Conservation (phyloP, 2,888 invertebrate species). For the Chorisops tibialis region DNA sequence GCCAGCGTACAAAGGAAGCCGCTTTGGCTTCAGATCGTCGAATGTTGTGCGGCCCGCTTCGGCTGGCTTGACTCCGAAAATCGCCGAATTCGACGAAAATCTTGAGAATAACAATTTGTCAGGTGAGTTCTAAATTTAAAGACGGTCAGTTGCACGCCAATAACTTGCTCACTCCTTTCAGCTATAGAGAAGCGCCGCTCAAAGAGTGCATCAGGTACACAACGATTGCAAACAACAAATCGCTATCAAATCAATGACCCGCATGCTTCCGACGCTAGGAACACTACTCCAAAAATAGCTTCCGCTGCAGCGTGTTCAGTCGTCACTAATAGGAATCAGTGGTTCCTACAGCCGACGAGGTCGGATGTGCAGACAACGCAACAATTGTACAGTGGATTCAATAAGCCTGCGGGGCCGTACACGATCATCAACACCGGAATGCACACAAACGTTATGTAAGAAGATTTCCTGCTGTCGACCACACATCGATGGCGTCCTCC, state of each 20-base stretch:
- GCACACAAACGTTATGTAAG: constrained; percentile 53
- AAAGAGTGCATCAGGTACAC: constrained; percentile 47
- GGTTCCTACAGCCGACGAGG: constrained; percentile 17
- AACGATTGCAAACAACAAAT: constrained; percentile 41
- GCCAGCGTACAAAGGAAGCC: constrained; percentile 67
- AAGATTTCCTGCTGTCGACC: constrained; percentile 24
- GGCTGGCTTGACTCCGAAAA: constrained; percentile 63
- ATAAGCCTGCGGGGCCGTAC: constrained; percentile 37
- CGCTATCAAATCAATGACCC: constrained; percentile 38
- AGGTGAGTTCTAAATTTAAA: constrained; percentile 44
- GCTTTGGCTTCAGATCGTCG: constrained; percentile 73
- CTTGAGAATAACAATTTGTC: constrained; percentile 55
- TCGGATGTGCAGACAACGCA: constrained; percentile 30
- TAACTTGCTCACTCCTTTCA: neutral
- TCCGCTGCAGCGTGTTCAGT: constrained; percentile 39
- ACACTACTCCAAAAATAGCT: constrained; percentile 45
- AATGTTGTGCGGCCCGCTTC: constrained; percentile 53
- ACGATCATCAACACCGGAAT: constrained; percentile 47
- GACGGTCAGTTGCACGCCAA: neutral
- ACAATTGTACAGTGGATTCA: constrained; percentile 26
- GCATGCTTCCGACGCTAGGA: constrained; percentile 35
- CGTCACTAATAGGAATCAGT: constrained; percentile 18
- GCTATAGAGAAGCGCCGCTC: constrained; percentile 49
- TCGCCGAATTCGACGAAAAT: constrained; percentile 59
- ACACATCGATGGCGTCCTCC: neutral